Conservation (phyloP, 2,797 vertebrate species). For the Cynopterus sphinx region DNA sequence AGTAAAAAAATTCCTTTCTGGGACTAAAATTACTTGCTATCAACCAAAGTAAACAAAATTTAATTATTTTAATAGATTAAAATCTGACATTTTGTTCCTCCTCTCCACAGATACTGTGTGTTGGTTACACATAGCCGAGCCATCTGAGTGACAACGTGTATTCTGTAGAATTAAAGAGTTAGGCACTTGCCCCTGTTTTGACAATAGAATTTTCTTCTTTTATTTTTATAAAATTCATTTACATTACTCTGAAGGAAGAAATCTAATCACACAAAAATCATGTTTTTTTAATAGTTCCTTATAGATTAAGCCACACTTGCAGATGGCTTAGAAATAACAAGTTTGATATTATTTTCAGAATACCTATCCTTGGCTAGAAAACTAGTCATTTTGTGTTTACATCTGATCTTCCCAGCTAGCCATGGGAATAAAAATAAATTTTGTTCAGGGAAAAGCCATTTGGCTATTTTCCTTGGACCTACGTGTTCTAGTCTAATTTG, state of each 20-base stretch:
- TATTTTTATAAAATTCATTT: constrained; percentile 27
- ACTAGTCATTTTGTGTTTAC: background rate
- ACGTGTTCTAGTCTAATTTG: background rate
- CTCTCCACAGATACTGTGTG: background rate
- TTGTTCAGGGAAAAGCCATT: background rate
- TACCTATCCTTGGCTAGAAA: background rate
- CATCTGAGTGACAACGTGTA: background rate
- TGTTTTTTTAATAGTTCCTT: background rate
- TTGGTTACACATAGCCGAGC: background rate
- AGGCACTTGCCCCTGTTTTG: background rate
- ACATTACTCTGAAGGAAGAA: background rate
- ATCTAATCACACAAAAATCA: constrained; percentile 22
- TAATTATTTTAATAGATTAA: constrained; percentile 10
- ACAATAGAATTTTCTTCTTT: constrained; percentile 2
- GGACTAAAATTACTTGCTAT: background rate
- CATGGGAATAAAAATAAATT: background rate
- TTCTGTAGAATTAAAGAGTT: background rate
- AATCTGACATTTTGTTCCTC: background rate
- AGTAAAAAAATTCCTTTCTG: constrained; percentile 2
- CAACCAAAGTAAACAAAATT: constrained; percentile 33
- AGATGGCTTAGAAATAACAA: constrained; percentile 33
- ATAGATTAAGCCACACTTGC: constrained; percentile 1
- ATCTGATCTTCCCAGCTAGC: background rate
- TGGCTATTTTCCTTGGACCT: constrained; percentile 2
- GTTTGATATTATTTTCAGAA: constrained; percentile 37